Base-by-base conservation (phyloP, 2,113 vertebrate species). In the Hemicordylus capensis region DNA sequence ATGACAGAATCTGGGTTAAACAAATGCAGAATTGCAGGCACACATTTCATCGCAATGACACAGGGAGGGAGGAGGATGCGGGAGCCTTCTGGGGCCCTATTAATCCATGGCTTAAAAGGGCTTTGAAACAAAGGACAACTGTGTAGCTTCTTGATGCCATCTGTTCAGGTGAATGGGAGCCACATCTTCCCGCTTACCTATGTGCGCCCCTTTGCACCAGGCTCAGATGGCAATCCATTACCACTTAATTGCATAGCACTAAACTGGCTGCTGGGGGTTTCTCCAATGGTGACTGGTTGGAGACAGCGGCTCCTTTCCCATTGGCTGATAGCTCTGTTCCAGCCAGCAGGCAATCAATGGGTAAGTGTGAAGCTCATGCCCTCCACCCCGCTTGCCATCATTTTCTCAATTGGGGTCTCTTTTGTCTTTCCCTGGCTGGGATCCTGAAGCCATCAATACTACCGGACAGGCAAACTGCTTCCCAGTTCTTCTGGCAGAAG, bases 81-180 rank as follows among this genome's bases (percentile, higher is more conserved):
- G 7, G 15, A 84, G 76, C 76, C 88, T 87, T 72, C 86, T 54
- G 75, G 78, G 48, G 59, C 51, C 80, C 42, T 69, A 89, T 84
- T 61, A 81, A 46, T 90, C 87, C 83, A 84, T 93, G 82, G 89
- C 89, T 91, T 88, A 77, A 88, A 82, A 89, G 31, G 80, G n/a
- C 26, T 31, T 76, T 66, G 1, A 39, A 39, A 73, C 0, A 3
- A 42, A 7, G 1, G 59, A 59, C 39, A 84, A 75, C 86, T 91
- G 10, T n/a, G 63, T 34, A 58, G 11, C 74, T 42, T 63, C 48
- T 78, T 37, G 51, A 7, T 81, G 63, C 91, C 93, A 94, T 91
- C 93, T 92, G 93, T 82, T 92, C 70, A n/a, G 84, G 86, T 73
- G 20, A 63, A 92, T 81, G 84, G 83, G 79, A 85, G 83, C 88